Conservation (phyloP, 2,113 vertebrate species). For the Xiphophorus maculatus region DNA sequence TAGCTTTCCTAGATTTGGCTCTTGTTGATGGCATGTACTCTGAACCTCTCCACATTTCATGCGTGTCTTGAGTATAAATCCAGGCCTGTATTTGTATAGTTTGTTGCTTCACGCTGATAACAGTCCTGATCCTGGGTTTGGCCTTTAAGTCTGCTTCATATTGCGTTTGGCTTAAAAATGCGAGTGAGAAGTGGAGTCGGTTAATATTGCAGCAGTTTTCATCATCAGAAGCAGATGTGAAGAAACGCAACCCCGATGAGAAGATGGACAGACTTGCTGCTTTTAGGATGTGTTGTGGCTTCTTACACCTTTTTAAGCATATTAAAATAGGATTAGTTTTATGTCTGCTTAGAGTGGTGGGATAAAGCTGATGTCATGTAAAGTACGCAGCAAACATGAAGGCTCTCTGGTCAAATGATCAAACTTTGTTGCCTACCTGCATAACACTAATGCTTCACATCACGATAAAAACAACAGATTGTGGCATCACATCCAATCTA, state of each 20-base stretch:
- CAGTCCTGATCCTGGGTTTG: conserved; percentile 21
- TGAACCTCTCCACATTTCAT: neutral
- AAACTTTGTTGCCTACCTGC: too few relatives aligned
- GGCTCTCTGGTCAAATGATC: too few relatives aligned
- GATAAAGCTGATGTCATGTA: too few relatives aligned
- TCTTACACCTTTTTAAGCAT: neutral
- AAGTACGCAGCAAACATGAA: too few relatives aligned
- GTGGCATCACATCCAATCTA: too few relatives aligned
- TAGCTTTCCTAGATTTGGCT: conserved; percentile 1
- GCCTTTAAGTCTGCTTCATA: conserved; percentile 29
- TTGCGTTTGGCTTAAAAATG: conserved; percentile 37
- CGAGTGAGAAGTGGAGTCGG: conserved; percentile 19
- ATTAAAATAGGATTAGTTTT: too few relatives aligned
- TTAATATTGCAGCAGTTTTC: conserved; percentile 36
- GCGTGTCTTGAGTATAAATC: conserved; percentile 46
- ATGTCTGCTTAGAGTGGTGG: neutral
- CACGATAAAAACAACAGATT: too few relatives aligned
- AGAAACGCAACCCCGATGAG: conserved; percentile 2
- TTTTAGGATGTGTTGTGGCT: neutral
- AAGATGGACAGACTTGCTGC: conserved; percentile 1
- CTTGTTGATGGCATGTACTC: neutral
- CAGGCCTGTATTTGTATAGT: conserved; percentile 47
- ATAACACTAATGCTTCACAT: too few relatives aligned
- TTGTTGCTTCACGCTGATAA: neutral
- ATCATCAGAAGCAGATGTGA: conserved; percentile 58